phyloP scores from a whole-genome alignment of 2,888 invertebrate genomes.

The Muscina levida region DNA sequence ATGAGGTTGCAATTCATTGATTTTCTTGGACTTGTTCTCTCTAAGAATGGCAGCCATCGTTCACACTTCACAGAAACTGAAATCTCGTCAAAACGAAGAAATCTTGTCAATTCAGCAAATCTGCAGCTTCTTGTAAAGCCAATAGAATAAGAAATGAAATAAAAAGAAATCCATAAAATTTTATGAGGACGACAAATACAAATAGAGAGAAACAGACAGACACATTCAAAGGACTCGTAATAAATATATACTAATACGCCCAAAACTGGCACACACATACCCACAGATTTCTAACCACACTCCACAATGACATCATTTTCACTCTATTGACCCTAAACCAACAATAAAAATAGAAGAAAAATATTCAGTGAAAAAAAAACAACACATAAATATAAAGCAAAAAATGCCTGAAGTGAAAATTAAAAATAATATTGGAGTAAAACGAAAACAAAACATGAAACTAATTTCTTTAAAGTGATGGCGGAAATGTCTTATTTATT shows the following conservation, averaged over 20 bases:
- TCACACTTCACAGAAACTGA: too few relatives aligned
- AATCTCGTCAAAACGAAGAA: not conserved
- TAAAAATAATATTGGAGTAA: too few relatives aligned
- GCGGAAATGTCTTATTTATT: too few relatives aligned
- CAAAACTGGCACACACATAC: not conserved
- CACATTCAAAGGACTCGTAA: not conserved
- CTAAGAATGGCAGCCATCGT: not conserved
- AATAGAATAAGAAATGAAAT: not conserved
- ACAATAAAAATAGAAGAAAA: not conserved
- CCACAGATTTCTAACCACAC: not conserved
- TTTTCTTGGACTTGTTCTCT: not conserved
- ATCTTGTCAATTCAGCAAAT: conserved; percentile 32
- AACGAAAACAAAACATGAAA: too few relatives aligned
- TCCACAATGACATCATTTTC: conserved; percentile 37
- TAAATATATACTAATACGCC: conserved; percentile 23
- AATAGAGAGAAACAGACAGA: not conserved
- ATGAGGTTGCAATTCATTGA: conserved; percentile 2
- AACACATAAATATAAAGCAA: too few relatives aligned
- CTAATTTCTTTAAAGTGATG: too few relatives aligned
- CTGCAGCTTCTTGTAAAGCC: conserved; percentile 2
- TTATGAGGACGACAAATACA: not conserved
- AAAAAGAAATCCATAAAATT: conserved; percentile 12
- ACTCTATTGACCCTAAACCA: conserved; percentile 28
- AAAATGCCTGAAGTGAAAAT: too few relatives aligned
- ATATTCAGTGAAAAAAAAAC: not conserved